Evolutionary conservation across 2,113 vertebrate species (phyloP), one percentile per base, ranked within the genome.

Genomic region (pig (Sus scrofa)): DNA sequence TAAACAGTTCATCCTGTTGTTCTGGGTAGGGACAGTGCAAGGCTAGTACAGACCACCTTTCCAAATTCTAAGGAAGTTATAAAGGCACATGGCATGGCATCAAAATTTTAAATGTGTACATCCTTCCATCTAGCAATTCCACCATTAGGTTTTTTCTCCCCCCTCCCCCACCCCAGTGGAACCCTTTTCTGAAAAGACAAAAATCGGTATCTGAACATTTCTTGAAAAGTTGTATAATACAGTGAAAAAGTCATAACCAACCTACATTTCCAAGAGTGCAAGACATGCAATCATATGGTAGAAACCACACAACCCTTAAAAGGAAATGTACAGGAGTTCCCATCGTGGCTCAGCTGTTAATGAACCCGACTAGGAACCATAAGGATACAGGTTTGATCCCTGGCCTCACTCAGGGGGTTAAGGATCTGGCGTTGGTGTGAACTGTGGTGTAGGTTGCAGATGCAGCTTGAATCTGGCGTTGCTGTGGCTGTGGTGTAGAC

Each of bases 131-230:
- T 84, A 75, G 26, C 60, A 96, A 56, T 79, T 79, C 19, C 18
- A 85, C 22, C 54, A 37, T 27, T 58, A 34, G 44, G 3, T 16
- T 75, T 91, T 94, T 92, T 79, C 50, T 44, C 44, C 8, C 44
- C 34, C n/a, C 50, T 44, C 44, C 8, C 44, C 34, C 88, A 75
- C 8, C 44, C 34, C 88, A 75, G n/a, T 18, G 77, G 54, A 58
- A 60, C 14, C 5, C 3, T 75, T 96, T 71, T 22, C 30, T 11
- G 44, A 94, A 52, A 96, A 75, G 89, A 20, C 68, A 97, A 92
- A 74, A 1, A 56, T 20, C 85, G 14, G 27, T 3, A 6, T 32
- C 6, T 70, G 34, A 94, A 58, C 13, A 22, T 50, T 91, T 86
- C 74, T 74, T 93, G 5, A 93, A 91, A 37, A 78, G 75, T 7